Base-by-base conservation (phyloP, 2,113 vertebrate genomes). In the Pholis gunnellus region DNA sequence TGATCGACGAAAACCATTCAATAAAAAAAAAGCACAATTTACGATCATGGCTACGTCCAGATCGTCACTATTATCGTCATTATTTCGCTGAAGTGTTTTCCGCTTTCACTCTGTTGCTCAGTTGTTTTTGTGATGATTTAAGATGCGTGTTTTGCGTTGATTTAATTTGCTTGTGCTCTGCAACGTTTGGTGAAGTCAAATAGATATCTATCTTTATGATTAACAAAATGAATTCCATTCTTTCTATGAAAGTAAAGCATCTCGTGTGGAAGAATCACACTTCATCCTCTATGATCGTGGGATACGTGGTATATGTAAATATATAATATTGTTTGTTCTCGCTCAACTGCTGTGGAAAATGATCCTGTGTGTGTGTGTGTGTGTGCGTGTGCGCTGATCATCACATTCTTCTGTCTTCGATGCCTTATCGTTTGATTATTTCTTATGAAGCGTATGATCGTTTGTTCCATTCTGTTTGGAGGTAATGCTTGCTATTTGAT, bases 241-340 rank as follows among this genome's bases (percentile, higher is more conserved):
- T 99, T 99, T 99, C 97, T 97, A 92, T 98, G 97, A 99, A 98
- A 99, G 96, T 95, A 88, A 96, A 94, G 89, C 94, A 91, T 94
- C 88, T 94, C 92, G 94, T 95, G 95, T 95, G 94, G 89, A 92
- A 93, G 85, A 90, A 81, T 72, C 95, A 90, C 85, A 81, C 94
- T 82, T 85, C 89, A 87, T 93, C 91, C 92, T 89, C 69, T 79
- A 66, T 87, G 80, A 90, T 84, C 74, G 83, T 67, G 74, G 76
- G 64, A 86, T 82, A 76, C 22, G 63, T 87, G 68, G 79, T 92
- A 70, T 81, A 77, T 63, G 20, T 64, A n/a, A 7, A 52, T 92
- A 74, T 80, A 79, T 65, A 25, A 66, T 86, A 63, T 82, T 75
- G 50, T 88, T 81, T 89, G 70, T 71, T 87, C 84, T 79, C 52